Evolutionary conservation across 2,113 vertebrate genomes (phyloP).

Genomic region (Edolisoma coerulescens): DNA sequence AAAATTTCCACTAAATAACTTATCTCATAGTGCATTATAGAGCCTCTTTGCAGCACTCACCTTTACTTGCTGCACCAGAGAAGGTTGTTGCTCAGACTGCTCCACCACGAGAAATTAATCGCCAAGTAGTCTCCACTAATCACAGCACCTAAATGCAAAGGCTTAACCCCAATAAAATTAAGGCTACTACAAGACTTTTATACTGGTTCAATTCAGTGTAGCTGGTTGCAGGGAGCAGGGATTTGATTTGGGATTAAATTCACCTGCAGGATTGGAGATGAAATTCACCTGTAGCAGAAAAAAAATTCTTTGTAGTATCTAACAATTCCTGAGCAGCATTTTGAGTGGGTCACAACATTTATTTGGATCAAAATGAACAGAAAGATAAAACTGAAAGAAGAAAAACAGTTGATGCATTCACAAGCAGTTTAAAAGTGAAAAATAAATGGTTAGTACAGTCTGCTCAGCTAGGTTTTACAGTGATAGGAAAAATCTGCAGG

Average conservation of each 20-base stretch:
- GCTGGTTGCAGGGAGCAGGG: neutral
- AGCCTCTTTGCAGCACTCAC: neutral
- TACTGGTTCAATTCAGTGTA: neutral
- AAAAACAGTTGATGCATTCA: neutral
- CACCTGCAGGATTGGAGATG: neutral
- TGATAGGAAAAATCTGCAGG: neutral
- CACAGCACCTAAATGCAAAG: rapidly evolving
- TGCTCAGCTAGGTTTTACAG: neutral
- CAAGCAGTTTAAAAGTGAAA: neutral
- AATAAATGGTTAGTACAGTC: neutral
- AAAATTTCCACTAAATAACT: neutral
- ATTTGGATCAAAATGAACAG: neutral
- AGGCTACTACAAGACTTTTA: neutral
- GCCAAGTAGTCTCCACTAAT: rapidly evolving
- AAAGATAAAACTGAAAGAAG: neutral
- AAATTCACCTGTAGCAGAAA: neutral
- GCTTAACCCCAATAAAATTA: rapidly evolving
- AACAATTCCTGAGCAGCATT: neutral
- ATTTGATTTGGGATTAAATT: neutral
- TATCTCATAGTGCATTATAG: neutral
- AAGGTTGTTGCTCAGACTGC: rapidly evolving
- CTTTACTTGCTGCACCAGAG: neutral
- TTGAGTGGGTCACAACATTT: neutral
- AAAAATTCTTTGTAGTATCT: neutral
- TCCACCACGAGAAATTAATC: neutral